Conservation (phyloP, 2,113 vertebrate species). For the Antechinus stuartii region DNA sequence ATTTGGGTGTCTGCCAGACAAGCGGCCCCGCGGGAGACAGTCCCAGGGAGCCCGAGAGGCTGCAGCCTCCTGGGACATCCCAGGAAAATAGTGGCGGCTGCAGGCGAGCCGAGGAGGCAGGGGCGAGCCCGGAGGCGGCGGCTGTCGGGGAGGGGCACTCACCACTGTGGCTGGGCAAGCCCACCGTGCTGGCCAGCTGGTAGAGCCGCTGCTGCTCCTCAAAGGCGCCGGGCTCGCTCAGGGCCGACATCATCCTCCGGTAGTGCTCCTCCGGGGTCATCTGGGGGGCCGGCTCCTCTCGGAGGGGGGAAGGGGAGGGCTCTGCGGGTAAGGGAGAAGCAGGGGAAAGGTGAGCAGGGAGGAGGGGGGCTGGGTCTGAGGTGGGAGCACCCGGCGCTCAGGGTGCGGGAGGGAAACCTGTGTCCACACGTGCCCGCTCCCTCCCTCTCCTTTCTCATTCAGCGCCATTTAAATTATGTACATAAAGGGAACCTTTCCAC, state of each 20-base stretch:
- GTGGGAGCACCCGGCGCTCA: not conserved
- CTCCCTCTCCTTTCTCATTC: not conserved
- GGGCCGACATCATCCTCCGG: constrained; percentile 94
- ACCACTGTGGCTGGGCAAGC: constrained; percentile 92
- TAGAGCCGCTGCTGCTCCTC: constrained; percentile 97
- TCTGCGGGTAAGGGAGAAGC: constrained; percentile 82
- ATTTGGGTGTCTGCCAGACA: too few species aligned
- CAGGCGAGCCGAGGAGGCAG: not conserved
- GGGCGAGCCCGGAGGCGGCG: not conserved
- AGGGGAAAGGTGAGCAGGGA: not conserved
- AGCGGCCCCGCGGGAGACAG: too few species aligned
- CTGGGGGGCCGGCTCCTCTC: constrained; percentile 89
- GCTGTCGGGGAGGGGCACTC: constrained; percentile 28
- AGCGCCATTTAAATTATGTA: not conserved
- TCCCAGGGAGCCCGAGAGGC: not conserved
- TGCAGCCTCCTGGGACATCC: not conserved
- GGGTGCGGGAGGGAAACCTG: too few species aligned
- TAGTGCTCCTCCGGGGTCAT: constrained; percentile 99
- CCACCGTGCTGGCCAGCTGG: constrained; percentile 95
- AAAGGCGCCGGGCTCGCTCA: constrained; percentile 92
- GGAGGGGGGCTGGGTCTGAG: not conserved
- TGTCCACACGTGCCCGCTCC: not conserved
- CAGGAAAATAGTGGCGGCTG: not conserved
- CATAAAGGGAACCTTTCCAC: not conserved
- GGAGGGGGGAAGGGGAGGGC: constrained; percentile 89